Conservation (phyloP, 2,113 vertebrate species). For the Copsychus sechellarum region DNA sequence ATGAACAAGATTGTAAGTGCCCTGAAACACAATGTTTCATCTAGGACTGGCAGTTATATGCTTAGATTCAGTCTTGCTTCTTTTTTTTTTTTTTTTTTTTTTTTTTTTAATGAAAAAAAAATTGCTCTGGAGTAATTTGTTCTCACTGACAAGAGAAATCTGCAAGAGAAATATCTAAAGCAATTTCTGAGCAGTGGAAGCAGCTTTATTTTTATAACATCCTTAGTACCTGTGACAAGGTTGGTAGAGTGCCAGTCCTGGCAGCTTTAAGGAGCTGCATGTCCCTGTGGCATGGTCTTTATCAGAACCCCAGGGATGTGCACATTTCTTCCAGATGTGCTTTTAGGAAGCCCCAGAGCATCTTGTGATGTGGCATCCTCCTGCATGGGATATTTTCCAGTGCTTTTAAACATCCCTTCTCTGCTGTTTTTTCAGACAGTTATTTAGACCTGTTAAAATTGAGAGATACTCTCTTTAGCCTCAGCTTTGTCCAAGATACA, state of each 20-base stretch:
- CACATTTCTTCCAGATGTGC: not conserved
- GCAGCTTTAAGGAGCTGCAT: not conserved
- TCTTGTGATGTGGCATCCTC: not conserved
- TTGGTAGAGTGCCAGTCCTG: not conserved
- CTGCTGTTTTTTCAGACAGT: not conserved
- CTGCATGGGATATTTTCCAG: not conserved
- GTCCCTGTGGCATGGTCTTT: accelerated
- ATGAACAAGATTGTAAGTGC: not conserved
- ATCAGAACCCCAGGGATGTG: not conserved
- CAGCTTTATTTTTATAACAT: not conserved
- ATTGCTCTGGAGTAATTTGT: not conserved
- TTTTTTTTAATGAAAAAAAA: no score
- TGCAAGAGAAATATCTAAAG: not conserved
- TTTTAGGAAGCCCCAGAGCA: not conserved
- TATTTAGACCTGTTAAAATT: not conserved
- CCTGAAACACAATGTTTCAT: not conserved
- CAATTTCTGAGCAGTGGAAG: not conserved
- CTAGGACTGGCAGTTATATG: not conserved
- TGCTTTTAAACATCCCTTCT: not conserved
- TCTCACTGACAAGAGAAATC: not conserved
- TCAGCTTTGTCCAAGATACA: not conserved
- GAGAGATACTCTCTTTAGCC: not conserved
- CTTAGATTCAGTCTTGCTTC: not conserved
- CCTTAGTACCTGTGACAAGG: no score
- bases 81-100: no score